Evolutionary conservation across 1,140 invertebrate species (phyloP).

Genomic region (Scaptomyza graminum): DNA sequence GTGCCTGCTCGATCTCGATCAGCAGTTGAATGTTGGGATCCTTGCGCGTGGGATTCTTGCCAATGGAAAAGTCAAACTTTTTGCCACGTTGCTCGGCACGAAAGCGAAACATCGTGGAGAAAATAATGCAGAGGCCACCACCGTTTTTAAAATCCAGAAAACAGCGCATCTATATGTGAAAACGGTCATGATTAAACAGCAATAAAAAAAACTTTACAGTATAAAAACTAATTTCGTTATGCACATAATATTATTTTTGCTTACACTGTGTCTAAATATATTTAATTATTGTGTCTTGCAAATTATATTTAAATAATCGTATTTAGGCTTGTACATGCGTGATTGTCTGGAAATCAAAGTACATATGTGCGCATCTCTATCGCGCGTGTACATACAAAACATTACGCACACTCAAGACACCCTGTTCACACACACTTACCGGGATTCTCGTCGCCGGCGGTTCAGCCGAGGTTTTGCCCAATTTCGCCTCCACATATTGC

Average conservation of each 20-base stretch:
- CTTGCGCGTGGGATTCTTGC: slow-evolving; percentile 92
- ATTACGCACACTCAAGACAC: slow-evolving; percentile 54
- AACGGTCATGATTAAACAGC: neutral
- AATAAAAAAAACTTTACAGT: neutral
- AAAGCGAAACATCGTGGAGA: slow-evolving; percentile 97
- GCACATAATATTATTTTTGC: neutral
- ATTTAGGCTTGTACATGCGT: slow-evolving; percentile 2
- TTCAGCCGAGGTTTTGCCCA: slow-evolving; percentile 96
- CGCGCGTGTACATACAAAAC: slow-evolving; percentile 64
- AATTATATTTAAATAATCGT: slow-evolving; percentile 9
- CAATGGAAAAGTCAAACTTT: slow-evolving; percentile 94
- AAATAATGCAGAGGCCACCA: slow-evolving; percentile 95
- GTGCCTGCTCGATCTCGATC: slow-evolving; percentile 93
- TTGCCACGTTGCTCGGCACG: slow-evolving; percentile 98
- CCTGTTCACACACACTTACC: slow-evolving; percentile 86
- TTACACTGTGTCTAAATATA: neutral
- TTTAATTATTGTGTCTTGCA: neutral
- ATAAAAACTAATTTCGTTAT: slow-evolving; percentile 17
- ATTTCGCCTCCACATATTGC: slow-evolving; percentile 98
- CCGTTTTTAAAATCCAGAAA: slow-evolving; percentile 98
- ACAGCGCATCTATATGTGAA: slow-evolving; percentile 90
- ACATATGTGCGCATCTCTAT: slow-evolving; percentile 40
- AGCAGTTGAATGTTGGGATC: slow-evolving; percentile 98
- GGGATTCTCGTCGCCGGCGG: slow-evolving; percentile 92
- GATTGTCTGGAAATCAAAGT: neutral